Conservation (phyloP, 2,113 vertebrate species). For the Sorex fumeus region DNA sequence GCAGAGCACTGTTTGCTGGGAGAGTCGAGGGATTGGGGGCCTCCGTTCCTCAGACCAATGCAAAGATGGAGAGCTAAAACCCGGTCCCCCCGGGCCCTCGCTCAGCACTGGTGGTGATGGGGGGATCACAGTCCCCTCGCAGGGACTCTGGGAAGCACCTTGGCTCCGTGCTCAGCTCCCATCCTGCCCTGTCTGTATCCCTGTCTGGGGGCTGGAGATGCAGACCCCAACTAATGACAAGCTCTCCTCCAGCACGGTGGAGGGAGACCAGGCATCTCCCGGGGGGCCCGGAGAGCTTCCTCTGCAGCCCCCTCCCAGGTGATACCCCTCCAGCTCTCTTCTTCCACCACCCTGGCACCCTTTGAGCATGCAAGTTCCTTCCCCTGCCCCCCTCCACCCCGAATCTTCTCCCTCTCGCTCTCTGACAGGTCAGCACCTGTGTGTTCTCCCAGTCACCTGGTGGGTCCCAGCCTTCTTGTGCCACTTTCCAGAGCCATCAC, state of each 20-base stretch:
- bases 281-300: neutral
- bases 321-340: neutral
- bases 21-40: neutral
- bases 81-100: too few species aligned
- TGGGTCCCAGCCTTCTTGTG: neutral
- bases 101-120: too few species aligned
- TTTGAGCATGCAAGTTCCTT: neutral
- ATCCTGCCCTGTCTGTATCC: too few species aligned
- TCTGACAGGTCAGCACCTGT: neutral
- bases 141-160: too few species aligned
- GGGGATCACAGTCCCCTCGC: too few species aligned
- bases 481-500: too few species aligned
- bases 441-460: neutral
- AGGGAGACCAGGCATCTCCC: neutral
- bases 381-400: neutral
- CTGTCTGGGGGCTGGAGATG: neutral
- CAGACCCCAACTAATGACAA: neutral
- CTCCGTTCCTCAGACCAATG: neutral
- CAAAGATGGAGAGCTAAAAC: too few species aligned
- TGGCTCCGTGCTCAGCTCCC: too few species aligned
- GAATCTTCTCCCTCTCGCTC: neutral
- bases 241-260: neutral
- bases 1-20: neutral
- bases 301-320: too few species aligned
- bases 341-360: neutral